phyloP scores from a whole-genome alignment of 2,113 vertebrate species.

The Vombatus ursinus region DNA sequence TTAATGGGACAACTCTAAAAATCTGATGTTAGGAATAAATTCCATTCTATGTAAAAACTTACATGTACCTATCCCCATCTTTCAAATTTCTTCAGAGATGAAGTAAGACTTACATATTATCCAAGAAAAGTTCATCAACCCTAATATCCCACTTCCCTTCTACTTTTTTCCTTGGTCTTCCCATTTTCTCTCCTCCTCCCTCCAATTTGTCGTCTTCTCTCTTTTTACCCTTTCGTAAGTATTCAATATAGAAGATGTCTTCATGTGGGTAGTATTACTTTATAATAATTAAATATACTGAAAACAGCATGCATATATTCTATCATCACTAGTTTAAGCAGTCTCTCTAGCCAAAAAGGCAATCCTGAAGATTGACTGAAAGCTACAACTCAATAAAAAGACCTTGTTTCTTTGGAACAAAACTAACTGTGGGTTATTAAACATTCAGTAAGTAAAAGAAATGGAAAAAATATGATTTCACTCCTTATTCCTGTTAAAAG shows the following conservation, averaged over 20 bases:
- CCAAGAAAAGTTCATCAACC: background rate
- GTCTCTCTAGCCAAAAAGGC: background rate
- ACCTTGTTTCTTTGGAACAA: background rate
- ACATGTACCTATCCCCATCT: background rate
- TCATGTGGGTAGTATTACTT: background rate
- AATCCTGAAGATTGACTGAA: background rate
- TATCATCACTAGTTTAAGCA: background rate
- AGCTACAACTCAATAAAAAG: slow-evolving; percentile 1
- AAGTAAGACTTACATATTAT: background rate
- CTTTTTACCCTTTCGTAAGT: background rate
- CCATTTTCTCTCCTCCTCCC: background rate
- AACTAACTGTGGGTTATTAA: slow-evolving; percentile 2
- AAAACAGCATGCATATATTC: background rate
- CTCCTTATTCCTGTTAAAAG: background rate
- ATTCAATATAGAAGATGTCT: background rate
- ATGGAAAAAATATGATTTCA: slow-evolving; percentile 5
- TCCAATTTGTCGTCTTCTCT: background rate
- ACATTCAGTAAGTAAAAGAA: background rate
- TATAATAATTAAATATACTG: slow-evolving; percentile 26
- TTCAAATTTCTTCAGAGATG: slow-evolving; percentile 1
- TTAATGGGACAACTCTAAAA: background rate
- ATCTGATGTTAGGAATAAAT: background rate
- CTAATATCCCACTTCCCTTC: background rate
- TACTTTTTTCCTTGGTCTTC: background rate
- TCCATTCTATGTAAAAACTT: slow-evolving; percentile 7